Evolutionary conservation across 2,888 invertebrate species (phyloP).

Genomic region (Hypomecis punctinalis): DNA sequence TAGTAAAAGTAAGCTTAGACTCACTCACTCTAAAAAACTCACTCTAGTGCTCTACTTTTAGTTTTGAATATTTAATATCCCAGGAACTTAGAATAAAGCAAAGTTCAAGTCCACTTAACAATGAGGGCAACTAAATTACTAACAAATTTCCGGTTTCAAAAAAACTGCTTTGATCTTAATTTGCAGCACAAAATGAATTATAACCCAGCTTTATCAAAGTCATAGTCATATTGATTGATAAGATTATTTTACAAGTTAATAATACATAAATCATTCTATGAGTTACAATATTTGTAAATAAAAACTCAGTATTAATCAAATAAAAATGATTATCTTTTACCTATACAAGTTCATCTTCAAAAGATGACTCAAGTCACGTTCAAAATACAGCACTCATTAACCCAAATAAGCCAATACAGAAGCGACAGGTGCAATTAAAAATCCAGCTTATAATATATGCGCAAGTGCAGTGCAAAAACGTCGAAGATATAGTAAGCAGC

Average conservation of each 20-base stretch:
- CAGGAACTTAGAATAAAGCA: not conserved
- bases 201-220: too few species aligned
- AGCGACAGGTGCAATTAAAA: not conserved
- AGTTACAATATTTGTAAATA: too few species aligned
- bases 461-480: not conserved
- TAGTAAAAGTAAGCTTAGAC: too few species aligned
- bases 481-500: constrained; percentile 9
- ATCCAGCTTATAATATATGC: not conserved
- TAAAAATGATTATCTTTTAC: too few species aligned
- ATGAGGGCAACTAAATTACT: constrained; percentile 1
- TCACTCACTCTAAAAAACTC: too few species aligned
- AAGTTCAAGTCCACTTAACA: constrained; percentile 12
- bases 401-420: not conserved
- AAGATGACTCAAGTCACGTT: not conserved
- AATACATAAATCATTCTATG: too few species aligned
- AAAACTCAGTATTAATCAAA: too few species aligned
- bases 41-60: too few species aligned
- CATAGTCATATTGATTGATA: too few species aligned
- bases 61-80: not conserved
- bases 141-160: not conserved
- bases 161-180: too few species aligned
- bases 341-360: not conserved
- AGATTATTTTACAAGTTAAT: too few species aligned
- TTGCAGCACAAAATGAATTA: too few species aligned
- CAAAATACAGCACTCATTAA: not conserved